These are phyloP conservation scores for Pluvianellus socialis DNA, from an alignment of 2,113 vertebrate species.

Conservation along the genomic window DNA sequence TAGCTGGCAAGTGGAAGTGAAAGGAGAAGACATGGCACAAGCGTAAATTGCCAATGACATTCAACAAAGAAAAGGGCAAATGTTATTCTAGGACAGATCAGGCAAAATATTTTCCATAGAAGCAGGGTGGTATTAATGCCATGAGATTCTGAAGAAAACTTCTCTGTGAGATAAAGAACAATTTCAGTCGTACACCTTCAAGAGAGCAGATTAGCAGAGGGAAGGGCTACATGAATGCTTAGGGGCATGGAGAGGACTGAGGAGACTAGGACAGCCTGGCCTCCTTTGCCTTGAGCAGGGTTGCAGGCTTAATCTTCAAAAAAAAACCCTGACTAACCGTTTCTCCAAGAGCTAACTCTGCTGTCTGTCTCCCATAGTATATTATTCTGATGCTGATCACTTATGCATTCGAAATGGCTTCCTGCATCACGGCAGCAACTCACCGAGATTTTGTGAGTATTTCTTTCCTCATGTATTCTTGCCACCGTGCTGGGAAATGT, in stretches of 20 bases:
- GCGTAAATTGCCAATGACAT: not conserved
- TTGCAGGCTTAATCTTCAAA: not conserved
- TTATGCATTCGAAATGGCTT: constrained; percentile 82
- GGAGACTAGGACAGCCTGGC: not conserved
- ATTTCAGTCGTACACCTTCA: not conserved
- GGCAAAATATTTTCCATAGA: not conserved
- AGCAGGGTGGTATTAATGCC: not conserved
- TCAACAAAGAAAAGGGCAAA: not conserved
- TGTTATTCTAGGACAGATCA: not conserved
- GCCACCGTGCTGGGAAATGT: accelerated
- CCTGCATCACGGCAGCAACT: constrained; percentile 78
- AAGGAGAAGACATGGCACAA: not conserved
- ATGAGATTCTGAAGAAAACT: not conserved
- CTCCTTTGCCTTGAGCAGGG: not conserved
- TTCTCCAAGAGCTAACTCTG: not conserved
- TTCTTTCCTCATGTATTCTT: not conserved
- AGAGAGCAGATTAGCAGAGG: not conserved
- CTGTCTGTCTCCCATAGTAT: constrained; percentile 68
- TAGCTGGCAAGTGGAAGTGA: not conserved
- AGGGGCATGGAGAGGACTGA: not conserved
- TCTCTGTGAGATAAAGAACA: not conserved
- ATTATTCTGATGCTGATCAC: constrained; percentile 81
- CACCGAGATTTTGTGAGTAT: constrained; percentile 79
- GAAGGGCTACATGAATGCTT: not conserved
- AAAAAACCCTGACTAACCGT: not conserved